phyloP scores from a whole-genome alignment of 2,888 invertebrate genomes.

The Pyrrhosoma nymphula region DNA sequence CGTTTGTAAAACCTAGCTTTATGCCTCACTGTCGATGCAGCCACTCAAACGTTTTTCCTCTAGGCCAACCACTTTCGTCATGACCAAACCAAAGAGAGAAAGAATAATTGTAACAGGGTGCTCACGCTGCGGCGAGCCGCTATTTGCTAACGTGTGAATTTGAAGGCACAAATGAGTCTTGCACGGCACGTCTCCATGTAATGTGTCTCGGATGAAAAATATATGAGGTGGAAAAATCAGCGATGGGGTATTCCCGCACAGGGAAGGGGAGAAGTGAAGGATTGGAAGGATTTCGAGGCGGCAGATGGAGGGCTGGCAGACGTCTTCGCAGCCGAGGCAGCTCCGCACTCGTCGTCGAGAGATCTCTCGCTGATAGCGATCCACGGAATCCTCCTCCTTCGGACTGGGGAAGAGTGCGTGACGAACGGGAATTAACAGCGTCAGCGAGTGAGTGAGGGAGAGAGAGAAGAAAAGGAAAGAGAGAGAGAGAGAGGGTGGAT shows the following conservation, averaged over 20 bases:
- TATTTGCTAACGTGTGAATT: too few relatives aligned
- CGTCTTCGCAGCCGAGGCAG: neutral
- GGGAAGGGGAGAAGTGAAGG: neutral
- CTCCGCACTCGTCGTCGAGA: neutral
- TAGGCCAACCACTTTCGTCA: too few relatives aligned
- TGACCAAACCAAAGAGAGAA: too few relatives aligned
- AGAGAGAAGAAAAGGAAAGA: neutral
- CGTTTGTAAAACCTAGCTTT: too few relatives aligned
- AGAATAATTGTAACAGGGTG: too few relatives aligned
- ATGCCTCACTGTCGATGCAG: too few relatives aligned
- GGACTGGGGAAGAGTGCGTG: neutral
- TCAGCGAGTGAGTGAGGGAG: neutral
- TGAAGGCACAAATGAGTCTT: too few relatives aligned
- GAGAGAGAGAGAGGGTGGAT: neutral
- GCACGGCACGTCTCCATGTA: too few relatives aligned
- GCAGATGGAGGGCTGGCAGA: neutral
- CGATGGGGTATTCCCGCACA: neutral
- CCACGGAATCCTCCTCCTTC: neutral
- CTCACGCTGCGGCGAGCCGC: too few relatives aligned
- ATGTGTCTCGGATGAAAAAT: neutral
- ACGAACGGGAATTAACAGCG: constrained; percentile 34
- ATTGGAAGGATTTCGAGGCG: neutral
- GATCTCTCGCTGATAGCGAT: constrained; percentile 27
- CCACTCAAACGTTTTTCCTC: too few relatives aligned
- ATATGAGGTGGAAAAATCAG: neutral